phyloP scores from a whole-genome alignment of 2,797 vertebrate genomes.

The Gymnothorax javanicus region DNA sequence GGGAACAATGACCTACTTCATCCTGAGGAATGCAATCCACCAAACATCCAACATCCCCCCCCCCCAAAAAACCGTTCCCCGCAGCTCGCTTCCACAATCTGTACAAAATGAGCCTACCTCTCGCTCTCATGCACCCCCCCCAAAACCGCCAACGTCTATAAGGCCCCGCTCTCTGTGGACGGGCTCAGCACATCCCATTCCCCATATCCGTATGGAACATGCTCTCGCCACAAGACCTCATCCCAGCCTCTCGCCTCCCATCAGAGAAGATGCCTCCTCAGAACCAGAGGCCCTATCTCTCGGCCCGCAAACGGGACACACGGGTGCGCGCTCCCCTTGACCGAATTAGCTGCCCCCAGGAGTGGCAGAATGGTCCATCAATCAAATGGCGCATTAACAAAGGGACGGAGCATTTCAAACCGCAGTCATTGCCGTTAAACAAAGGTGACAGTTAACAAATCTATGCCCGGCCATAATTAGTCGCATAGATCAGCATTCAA shows the following conservation, averaged over 20 bases:
- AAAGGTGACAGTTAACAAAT: slow-evolving; percentile 13
- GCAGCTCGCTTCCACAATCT: slow-evolving; percentile 5
- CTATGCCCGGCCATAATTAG: neutral
- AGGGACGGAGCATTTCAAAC: neutral
- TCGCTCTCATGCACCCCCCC: neutral
- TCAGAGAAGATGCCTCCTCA: neutral
- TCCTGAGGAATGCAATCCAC: slow-evolving; percentile 15
- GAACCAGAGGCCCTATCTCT: neutral
- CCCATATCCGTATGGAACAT: neutral
- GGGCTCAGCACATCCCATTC: neutral
- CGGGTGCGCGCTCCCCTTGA: neutral
- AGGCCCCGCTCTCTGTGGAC: neutral
- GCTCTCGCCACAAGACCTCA: neutral
- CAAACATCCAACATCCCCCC: neutral
- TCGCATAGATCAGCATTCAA: neutral
- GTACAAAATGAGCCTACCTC: slow-evolving; percentile 15
- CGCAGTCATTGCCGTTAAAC: neutral
- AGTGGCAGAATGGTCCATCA: neutral
- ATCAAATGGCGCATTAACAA: neutral
- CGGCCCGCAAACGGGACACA: neutral
- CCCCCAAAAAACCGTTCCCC: slow-evolving; percentile 1
- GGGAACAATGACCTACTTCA: slow-evolving; percentile 18
- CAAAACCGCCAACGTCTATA: neutral
- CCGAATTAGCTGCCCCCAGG: neutral
- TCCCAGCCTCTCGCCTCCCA: neutral